Evolutionary conservation across 2,113 vertebrate species (phyloP), one percentile per base, ranked within the genome.

Genomic region (Haemorhous mexicanus): DNA sequence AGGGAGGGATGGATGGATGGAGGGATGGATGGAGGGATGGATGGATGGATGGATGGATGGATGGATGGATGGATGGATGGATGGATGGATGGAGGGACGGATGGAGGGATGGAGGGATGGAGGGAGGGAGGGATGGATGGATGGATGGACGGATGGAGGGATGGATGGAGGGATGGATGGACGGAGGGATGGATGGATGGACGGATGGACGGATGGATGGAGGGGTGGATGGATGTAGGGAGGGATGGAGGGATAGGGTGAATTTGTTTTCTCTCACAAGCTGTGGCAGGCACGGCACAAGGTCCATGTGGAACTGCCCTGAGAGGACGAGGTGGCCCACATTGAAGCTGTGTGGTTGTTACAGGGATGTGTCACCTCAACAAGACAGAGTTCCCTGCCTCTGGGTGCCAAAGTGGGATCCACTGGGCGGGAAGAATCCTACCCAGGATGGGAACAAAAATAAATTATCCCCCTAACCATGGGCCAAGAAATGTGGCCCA

Each of bases 181-280:
- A n/a, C n/a, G n/a, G n/a, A n/a, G n/a, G n/a, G n/a, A n/a, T n/a
- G n/a, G n/a, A n/a, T n/a, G n/a, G n/a, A n/a, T n/a, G n/a, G n/a
- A n/a, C n/a, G n/a, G n/a, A n/a, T n/a, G n/a, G n/a, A n/a, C n/a
- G n/a, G n/a, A n/a, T n/a, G n/a, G n/a, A n/a, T n/a, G n/a, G n/a
- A n/a, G n/a, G n/a, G n/a, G n/a, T n/a, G n/a, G 39, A 39, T 39
- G 39, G 39, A 39, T 10, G 39, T 10, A 0, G 2, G 41, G 0
- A 8, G 13, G 43, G 52, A 0, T 1, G 32, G 0, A 66, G n/a
- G n/a, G n/a, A n/a, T n/a, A n/a, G n/a, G 6, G 13, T 24, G 11
- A 39, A n/a, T 46, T 23, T 32, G 18, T 22, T 88, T 63, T 20
- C 50, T 18, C 6, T 64, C 20, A 4, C 5, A 9, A 56, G 69